phyloP scores from a whole-genome alignment of 2,113 vertebrate genomes.

The Oryzias melastigma region DNA sequence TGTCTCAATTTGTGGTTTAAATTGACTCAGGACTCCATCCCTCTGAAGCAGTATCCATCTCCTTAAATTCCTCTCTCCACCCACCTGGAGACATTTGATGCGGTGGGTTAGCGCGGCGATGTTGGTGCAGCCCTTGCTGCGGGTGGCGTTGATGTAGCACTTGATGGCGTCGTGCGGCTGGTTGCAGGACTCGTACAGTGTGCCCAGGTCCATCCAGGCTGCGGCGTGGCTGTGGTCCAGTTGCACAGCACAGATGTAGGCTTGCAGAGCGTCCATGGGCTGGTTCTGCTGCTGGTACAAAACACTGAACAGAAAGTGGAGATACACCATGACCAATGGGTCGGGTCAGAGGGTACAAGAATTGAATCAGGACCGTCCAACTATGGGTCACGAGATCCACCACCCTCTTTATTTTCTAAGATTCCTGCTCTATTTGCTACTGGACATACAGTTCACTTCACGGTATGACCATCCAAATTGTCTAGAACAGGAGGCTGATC shows the following conservation, averaged over 20 bases:
- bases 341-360: no score
- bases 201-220: slow-evolving; percentile 99
- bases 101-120: slow-evolving; percentile 91
- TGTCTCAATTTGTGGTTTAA: neutral
- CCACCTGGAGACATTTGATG: slow-evolving; percentile 99
- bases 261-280: slow-evolving; percentile 99
- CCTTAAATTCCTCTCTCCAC: slow-evolving; percentile 37
- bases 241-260: slow-evolving; percentile 99
- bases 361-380: no score
- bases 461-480: no score
- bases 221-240: slow-evolving; percentile 99
- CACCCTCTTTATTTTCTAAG: no score
- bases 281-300: slow-evolving; percentile 99
- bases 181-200: slow-evolving; percentile 98
- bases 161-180: slow-evolving; percentile 99
- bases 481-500: no score
- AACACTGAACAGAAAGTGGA: slow-evolving; percentile 75
- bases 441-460: no score
- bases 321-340: no score
- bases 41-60: slow-evolving; percentile 7
- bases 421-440: no score
- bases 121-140: slow-evolving; percentile 99
- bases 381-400: no score
- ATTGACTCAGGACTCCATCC: neutral
- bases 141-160: slow-evolving; percentile 99